These are phyloP conservation scores for Lordiphosa collinella DNA, from an alignment of 1,140 invertebrate species.

Conservation along the genomic window DNA sequence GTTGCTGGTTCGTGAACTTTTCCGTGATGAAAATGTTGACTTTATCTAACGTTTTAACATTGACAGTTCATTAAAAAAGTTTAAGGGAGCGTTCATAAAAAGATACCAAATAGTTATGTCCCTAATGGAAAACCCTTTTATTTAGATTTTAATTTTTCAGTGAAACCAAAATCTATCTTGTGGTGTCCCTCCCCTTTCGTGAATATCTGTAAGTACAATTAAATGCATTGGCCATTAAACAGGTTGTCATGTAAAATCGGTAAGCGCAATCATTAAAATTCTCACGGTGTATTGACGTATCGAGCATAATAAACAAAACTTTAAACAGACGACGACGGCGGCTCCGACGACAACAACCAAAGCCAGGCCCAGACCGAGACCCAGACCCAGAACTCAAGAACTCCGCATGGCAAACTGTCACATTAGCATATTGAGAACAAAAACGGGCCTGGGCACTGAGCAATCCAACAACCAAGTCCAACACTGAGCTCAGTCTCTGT, in stretches of 20 bases:
- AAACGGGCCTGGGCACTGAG: conserved; percentile 45
- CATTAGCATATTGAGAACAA: conserved; percentile 75
- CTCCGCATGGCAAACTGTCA: conserved; percentile 61
- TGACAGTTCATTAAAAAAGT: too few relatives aligned
- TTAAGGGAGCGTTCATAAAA: too few relatives aligned
- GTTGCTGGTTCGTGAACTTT: too few relatives aligned
- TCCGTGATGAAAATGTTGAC: too few relatives aligned
- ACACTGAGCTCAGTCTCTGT: conserved; percentile 13
- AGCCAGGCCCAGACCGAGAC: conserved; percentile 14
- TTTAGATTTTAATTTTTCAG: too few relatives aligned
- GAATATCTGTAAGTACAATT: background rate
- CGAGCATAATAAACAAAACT: conserved; percentile 62
- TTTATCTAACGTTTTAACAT: too few relatives aligned
- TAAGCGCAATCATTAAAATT: conserved; percentile 37
- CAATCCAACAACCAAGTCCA: conserved; percentile 10
- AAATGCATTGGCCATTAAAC: conserved; percentile 22
- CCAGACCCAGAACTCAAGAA: conserved; percentile 21
- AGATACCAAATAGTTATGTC: too few relatives aligned
- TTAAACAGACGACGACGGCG: conserved; percentile 44
- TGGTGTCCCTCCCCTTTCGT: background rate
- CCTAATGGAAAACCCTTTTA: too few relatives aligned
- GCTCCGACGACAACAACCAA: conserved; percentile 8
- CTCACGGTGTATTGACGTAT: conserved; percentile 66
- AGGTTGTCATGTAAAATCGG: conserved; percentile 19
- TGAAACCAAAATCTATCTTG: background rate